Evolutionary conservation across 2,888 invertebrate species (phyloP), one percentile per base, ranked within the genome.

Genomic region (Myopa tessellatipennis): DNA sequence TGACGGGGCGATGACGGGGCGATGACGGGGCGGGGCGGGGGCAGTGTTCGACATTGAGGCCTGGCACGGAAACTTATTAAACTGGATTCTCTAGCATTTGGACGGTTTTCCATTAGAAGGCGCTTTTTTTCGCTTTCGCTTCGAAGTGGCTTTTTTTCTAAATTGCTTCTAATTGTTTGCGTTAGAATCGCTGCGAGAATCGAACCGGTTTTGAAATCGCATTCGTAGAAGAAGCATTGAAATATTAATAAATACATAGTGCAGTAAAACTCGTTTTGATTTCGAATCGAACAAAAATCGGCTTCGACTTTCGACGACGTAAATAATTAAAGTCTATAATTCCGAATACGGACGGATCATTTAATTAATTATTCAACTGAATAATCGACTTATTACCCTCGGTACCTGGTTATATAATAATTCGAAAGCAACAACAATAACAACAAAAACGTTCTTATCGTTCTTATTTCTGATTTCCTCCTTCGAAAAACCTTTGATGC

Each of bases 101-200:
- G 55, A 55, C 52, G 7, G 45, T 65, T 74, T 74, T 74, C 65
- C 65, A 67, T 55, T 60, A 60, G 58, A 60, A 38, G 4, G 7
- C 14, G 12, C 14, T 65, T 65, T 61, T 26, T 61, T 26, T 38
- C 65, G 6, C 10, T 69, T 69, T 69, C 5, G n/a, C 36, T 72
- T 58, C 38, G n/a, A 26, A 26, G 26, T 26, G 26, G 26, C 26
- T 8, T 60, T 38, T 52, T 45, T 45, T 74, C 34, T 58, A 80
- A 81, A 81, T 81, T 78, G 78, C 77, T 74, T 79, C 79, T 80
- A 80, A 81, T 81, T 81, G 79, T 78, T 74, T n/a, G 52, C 45
- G 45, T 74, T 74, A 50, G 63, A 65, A 52, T 50, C 50, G 45
- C 69, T 58, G 58, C 5, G 18, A 58, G 65, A 55, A 76, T 38